Conservation (phyloP, 2,113 vertebrate species). For the Plestiodon gilberti region DNA sequence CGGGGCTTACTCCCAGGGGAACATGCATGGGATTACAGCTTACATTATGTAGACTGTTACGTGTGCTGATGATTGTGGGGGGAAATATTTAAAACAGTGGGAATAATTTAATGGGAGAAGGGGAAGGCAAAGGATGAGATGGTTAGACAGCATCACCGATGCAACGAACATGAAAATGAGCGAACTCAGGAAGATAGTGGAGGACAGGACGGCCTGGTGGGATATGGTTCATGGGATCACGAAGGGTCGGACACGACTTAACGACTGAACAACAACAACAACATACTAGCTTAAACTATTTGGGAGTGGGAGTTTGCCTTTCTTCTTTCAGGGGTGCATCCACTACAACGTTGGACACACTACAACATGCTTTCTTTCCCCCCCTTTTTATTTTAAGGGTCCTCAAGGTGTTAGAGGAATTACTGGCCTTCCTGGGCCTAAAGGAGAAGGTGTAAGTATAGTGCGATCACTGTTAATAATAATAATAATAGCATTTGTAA, state of each 20-base stretch:
- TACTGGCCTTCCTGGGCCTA: slow-evolving; percentile 91
- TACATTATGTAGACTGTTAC: background rate
- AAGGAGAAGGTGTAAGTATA: slow-evolving; percentile 90
- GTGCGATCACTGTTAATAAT: background rate
- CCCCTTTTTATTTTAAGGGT: slow-evolving; percentile 79
- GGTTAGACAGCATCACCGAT: no score
- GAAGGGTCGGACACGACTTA: no score
- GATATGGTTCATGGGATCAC: no score
- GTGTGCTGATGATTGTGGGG: background rate
- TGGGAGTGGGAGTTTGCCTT: background rate
- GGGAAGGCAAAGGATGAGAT: no score
- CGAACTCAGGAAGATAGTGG: no score
- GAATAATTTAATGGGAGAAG: background rate
- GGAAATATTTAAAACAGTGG: background rate
- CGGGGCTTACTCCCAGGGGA: background rate
- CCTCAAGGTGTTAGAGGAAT: slow-evolving; percentile 88
- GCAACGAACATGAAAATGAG: no score
- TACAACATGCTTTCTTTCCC: background rate
- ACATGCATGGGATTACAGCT: background rate
- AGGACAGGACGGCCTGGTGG: no score
- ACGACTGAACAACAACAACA: no score
- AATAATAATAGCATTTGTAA: background rate
- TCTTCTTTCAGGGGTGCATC: background rate
- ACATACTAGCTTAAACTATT: background rate
- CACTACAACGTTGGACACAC: background rate